Evolutionary conservation across 2,888 invertebrate species (phyloP).

Genomic region (Sepioteuthis lessoniana): DNA sequence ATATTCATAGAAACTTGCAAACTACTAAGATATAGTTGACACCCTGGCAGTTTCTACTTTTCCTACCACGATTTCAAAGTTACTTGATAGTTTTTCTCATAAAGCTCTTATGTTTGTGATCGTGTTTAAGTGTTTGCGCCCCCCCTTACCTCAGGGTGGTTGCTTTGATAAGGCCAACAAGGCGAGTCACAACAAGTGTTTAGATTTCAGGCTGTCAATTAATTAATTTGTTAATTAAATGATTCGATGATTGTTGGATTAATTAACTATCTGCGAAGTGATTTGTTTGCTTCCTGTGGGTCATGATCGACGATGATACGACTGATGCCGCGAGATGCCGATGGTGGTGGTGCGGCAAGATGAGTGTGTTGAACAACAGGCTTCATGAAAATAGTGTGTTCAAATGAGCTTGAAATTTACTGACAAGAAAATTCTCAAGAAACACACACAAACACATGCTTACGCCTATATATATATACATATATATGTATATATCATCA

Average conservation of each 20-base stretch:
- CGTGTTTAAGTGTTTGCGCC: not conserved
- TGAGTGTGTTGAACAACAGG: not conserved
- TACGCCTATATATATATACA: too few species aligned
- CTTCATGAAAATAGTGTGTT: not conserved
- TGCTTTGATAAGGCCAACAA: not conserved
- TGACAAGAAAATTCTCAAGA: too few species aligned
- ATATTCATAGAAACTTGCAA: not conserved
- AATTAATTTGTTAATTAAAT: slow-evolving; percentile 4
- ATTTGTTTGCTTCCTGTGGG: slow-evolving; percentile 23
- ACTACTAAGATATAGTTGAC: not conserved
- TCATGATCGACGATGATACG: not conserved
- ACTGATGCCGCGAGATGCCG: not conserved
- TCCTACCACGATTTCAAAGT: not conserved
- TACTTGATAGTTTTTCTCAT: not conserved
- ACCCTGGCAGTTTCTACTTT: not conserved
- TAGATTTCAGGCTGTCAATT: not conserved
- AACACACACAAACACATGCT: too few species aligned
- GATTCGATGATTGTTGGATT: not conserved
- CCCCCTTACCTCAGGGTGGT: not conserved
- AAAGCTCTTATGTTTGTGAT: not conserved
- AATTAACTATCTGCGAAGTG: not conserved
- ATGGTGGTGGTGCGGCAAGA: not conserved
- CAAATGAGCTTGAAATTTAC: too few species aligned
- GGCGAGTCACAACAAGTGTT: not conserved
- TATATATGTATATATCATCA: too few species aligned